phyloP scores from a whole-genome alignment of 2,797 vertebrate genomes.

The Anableps anableps region DNA sequence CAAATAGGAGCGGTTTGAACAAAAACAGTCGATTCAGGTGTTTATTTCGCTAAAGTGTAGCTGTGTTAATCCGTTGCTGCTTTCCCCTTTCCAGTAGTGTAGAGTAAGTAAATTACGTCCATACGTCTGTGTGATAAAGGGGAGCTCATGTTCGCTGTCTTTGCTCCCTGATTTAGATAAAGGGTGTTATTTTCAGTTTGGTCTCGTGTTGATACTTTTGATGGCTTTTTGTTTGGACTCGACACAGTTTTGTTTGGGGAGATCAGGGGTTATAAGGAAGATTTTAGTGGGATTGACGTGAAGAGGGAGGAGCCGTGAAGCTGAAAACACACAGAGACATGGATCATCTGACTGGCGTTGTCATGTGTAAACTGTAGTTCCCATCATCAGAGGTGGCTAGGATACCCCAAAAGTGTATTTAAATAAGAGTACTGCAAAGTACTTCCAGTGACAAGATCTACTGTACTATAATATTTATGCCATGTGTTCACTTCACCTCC shows the following conservation, averaged over 20 bases:
- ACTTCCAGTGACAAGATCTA: too few species aligned
- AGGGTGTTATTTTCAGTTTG: accelerated
- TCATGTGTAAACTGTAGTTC: slow-evolving; percentile 14
- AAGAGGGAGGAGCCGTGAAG: slow-evolving; percentile 10
- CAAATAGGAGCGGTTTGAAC: slow-evolving; percentile 20
- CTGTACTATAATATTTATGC: too few species aligned
- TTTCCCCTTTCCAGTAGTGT: slow-evolving; percentile 8
- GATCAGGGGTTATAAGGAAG: not conserved
- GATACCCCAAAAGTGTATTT: too few species aligned
- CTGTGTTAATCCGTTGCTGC: not conserved
- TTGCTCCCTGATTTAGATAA: not conserved
- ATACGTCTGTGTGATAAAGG: not conserved
- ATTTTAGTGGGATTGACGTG: not conserved
- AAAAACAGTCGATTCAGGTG: accelerated
- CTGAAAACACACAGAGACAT: not conserved
- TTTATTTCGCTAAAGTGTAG: not conserved
- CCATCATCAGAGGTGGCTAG: not conserved
- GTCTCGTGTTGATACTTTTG: not conserved
- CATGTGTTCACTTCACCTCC: too few species aligned
- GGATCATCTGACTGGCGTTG: slow-evolving; percentile 16
- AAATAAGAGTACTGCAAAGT: not conserved
- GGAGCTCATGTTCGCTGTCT: slow-evolving; percentile 11
- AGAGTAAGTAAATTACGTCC: not conserved
- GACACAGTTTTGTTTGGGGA: not conserved
- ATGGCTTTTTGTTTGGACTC: not conserved